Percentiles rank a stretch among this genome's conserved stretches.
These are phyloP conservation scores for Oryzias sinensis DNA, from an alignment of 2,797 vertebrate genomes.

Conservation along the genomic window DNA sequence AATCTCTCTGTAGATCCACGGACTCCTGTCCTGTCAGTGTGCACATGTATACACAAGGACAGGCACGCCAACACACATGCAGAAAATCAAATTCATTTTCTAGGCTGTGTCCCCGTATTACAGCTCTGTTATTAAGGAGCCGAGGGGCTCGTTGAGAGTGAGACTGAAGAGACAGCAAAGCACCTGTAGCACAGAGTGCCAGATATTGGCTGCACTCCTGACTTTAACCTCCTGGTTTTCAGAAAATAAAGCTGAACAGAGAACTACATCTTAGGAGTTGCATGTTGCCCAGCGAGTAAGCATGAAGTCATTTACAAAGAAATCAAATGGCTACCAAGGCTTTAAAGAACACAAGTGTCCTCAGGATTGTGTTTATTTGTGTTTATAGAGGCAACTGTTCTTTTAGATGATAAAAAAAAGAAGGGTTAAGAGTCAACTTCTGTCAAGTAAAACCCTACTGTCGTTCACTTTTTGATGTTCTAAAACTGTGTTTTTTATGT, in stretches of 20 bases:
- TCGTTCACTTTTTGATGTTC: too few relatives aligned
- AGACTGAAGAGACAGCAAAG: conserved; percentile 27
- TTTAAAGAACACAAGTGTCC: too few relatives aligned
- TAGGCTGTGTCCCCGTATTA: conserved; percentile 20
- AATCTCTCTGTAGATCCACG: conserved; percentile 22
- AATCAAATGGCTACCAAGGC: background rate
- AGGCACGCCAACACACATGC: conserved; percentile 6
- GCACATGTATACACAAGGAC: conserved; percentile 1
- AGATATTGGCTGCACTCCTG: conserved; percentile 7
- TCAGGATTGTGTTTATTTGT: too few relatives aligned
- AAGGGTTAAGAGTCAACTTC: too few relatives aligned
- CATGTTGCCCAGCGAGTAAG: conserved; percentile 1
- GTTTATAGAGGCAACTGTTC: too few relatives aligned
- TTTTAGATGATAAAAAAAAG: too few relatives aligned
- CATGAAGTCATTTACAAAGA: conserved; percentile 8
- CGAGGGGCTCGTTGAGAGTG: conserved; percentile 17
- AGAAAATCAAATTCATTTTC: conserved; percentile 36
- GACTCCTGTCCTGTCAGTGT: conserved; percentile 3
- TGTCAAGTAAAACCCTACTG: too few relatives aligned
- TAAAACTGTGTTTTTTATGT: too few relatives aligned
- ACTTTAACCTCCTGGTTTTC: conserved; percentile 16
- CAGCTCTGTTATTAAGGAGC: conserved; percentile 37
- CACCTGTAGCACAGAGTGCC: conserved; percentile 7
- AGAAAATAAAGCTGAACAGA: conserved; percentile 13
- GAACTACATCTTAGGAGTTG: conserved; percentile 7